phyloP scores from a whole-genome alignment of 2,113 vertebrate species.

The Paracanthobrama guichenoti region DNA sequence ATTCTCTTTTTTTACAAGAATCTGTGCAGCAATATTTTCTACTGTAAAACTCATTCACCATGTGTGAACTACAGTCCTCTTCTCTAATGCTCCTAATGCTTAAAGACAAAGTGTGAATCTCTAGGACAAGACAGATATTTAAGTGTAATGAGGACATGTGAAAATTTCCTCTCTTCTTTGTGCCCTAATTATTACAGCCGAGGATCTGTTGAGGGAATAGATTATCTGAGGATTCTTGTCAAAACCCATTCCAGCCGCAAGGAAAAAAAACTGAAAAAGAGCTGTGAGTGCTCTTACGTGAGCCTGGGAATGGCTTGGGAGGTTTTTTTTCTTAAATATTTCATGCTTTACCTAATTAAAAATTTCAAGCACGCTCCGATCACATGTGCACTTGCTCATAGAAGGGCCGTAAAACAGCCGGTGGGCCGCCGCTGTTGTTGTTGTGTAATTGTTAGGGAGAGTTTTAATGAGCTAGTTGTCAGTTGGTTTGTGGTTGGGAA shows the following conservation, averaged over 20 bases:
- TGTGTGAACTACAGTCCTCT: background rate
- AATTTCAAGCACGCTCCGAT: constrained; percentile 64
- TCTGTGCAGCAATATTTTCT: background rate
- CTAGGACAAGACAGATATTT: background rate
- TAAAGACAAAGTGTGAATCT: background rate
- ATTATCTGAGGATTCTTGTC: constrained; percentile 63
- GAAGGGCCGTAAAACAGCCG: constrained; percentile 15
- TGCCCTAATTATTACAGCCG: constrained; percentile 69
- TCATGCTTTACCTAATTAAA: constrained; percentile 69
- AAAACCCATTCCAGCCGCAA: constrained; percentile 56
- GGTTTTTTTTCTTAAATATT: constrained; percentile 75
- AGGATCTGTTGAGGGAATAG: constrained; percentile 63
- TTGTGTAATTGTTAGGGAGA: background rate
- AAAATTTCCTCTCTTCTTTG: constrained; percentile 61
- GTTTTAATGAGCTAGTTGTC: constrained; percentile 21
- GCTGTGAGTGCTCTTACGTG: constrained; percentile 69
- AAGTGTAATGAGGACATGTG: constrained; percentile 52
- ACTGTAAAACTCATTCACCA: background rate
- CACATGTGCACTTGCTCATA: constrained; percentile 31
- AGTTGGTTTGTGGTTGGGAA: background rate
- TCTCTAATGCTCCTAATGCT: background rate
- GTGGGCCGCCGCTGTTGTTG: background rate
- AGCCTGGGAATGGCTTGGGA: constrained; percentile 66
- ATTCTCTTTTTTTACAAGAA: too few species aligned
- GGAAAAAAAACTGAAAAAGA: constrained; percentile 39